Base-by-base conservation (phyloP, 2,113 vertebrate species). In the Phocoena phocoena region DNA sequence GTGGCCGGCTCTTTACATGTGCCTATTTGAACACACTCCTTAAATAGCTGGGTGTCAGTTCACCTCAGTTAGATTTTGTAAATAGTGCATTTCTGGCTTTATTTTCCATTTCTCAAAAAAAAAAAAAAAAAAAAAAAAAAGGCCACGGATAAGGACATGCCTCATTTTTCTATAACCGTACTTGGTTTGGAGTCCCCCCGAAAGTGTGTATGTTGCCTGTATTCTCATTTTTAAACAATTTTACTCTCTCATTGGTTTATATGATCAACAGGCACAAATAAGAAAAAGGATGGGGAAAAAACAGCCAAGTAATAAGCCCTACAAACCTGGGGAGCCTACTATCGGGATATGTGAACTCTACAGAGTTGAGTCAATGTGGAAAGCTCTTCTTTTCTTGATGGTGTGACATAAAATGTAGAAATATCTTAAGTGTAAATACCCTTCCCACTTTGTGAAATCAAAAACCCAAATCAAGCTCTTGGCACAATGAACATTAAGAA, bases 251-350 rank as follows among this genome's bases (percentile, higher is more conserved):
- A 6, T n/a, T 31, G n/a, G 26, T 36, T 68, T 58, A 3, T 9
- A 65, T 1, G 3, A 31, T 38, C 3, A 10, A 31, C 9, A 15
- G 73, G 6, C 26, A 47, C 60, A 70, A 25, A 15, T 3, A 3
- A n/a, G 23, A 23, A 53, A 38, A 25, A 3, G 25, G 5, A 18
- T 31, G 18, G 25, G 33, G 26, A 0, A 13, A 23, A 28, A 20
- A 33, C 6, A 38, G 31, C 6, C 1, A 1, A 36, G 12, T 0
- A 41, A 10, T 26, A 23, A 33, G 8, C 1, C 18, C 13, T 44
- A 8, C 2, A 26, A 2, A 53, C 0, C 6, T 11, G 1, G 1
- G 12, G 14, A 84, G 6, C n/a, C 20, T 31, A 3, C 41, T 8
- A 2, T 50, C 3, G 21, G 33, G 38, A 47, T 2, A 38, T 6